A percentile compares a stretch with the other conserved stretches of the same genome.
These are phyloP conservation scores for Chironomus striatipennis DNA, from an alignment of 1,140 invertebrate genomes.

Conservation along the genomic window DNA sequence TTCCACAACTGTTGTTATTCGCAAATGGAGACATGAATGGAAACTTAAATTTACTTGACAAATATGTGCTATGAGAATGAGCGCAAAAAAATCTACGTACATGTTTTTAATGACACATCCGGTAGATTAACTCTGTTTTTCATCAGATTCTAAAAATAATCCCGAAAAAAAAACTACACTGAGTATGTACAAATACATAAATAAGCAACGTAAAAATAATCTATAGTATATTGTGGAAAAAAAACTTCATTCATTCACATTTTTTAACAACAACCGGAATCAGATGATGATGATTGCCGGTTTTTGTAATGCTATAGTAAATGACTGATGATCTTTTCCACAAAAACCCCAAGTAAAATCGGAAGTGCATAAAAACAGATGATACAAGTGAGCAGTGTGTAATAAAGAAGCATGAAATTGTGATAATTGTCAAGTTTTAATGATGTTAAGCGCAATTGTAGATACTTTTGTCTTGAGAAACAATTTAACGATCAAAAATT, in stretches of 20 bases:
- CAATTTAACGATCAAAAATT: too few species aligned
- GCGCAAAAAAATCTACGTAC: neutral
- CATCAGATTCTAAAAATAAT: conserved; percentile 1
- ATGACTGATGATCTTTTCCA: neutral
- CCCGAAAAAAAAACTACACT: neutral
- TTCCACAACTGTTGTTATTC: too few species aligned
- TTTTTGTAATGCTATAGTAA: neutral
- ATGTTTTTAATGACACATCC: neutral
- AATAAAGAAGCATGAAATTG: too few species aligned
- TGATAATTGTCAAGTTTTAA: too few species aligned
- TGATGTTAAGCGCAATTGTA: too few species aligned
- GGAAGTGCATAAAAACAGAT: too few species aligned
- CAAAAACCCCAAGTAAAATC: neutral
- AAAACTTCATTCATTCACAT: neutral
- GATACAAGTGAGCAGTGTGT: too few species aligned
- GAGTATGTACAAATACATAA: too few species aligned
- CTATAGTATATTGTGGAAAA: neutral
- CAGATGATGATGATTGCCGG: neutral
- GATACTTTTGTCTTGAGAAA: too few species aligned
- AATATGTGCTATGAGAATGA: neutral
- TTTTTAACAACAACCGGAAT: neutral
- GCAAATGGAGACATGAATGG: neutral
- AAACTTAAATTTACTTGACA: neutral
- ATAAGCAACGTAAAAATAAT: too few species aligned
- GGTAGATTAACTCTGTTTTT: neutral